Base-by-base conservation (phyloP, 2,888 invertebrate species). In the Fragum sueziense region DNA sequence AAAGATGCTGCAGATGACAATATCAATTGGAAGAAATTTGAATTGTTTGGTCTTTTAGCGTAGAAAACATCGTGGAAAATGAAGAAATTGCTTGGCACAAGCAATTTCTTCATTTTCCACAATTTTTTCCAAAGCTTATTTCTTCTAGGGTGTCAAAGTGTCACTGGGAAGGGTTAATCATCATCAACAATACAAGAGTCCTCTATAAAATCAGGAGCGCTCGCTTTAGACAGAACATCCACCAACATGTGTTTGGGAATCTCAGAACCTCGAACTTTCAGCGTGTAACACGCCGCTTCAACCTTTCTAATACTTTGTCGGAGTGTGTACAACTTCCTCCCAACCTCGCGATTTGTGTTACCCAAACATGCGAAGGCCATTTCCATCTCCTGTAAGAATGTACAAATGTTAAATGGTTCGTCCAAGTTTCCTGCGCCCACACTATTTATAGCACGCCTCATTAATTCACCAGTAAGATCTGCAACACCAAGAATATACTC, bases 401-500 rank as follows among this genome's bases (percentile, higher is more conserved):
- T 95, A 89, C 97, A 96, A 0, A 93, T 84, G 74, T 90, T 75
- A 88, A 95, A 95, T 17, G 91, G 89, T 22, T 80, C 79, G 14
- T 89, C 85, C 14, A 90, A 67, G 70, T 91, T 86, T 7, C 90
- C 91, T 79, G 82, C 82, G 0, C 97, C 97, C 76, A 97, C 94
- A 87, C 96, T 96, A 91, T 96, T 97, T 9, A 98, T 97, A 72
- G 97, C 97, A 86, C 96, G 95, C 69, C 98, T 94, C 98, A 98
- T 98, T 59, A 98, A 92, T 93, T 98, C 98, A 0, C 98, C 98
- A 0, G 97, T 97, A 34, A 97, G 94, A 93, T 98, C 98, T 0
- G 96, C 96, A 47, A 98, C 93, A 0, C 98, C 98, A 54, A 98
- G 93, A 90, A 98, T 94, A 86, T 94, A 96, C 82, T 96, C 95